Base-by-base conservation (phyloP, 64 coral and sea anemone species). In the Pocillopora damicornis region DNA sequence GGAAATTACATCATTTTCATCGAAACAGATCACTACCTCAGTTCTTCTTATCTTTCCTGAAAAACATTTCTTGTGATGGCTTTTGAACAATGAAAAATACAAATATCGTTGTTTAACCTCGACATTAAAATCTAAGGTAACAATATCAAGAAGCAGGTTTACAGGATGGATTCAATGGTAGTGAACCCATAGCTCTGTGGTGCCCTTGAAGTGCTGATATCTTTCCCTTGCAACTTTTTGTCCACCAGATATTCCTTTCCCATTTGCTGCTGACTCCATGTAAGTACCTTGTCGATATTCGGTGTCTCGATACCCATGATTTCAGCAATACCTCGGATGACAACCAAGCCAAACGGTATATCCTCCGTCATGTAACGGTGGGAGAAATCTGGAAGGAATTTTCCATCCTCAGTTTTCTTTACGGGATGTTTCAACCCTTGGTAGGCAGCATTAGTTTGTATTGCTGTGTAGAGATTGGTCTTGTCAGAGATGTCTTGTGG, bases 301-400 rank as follows among this genome's bases (percentile, higher is more conserved):
- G 92, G 92, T 15, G 92, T 75, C 22, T 76, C 36, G 22, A 89
- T 35, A 35, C 87, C 87, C 22, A 86, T 80, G 20, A 89, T 86
- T 71, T 93, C 92, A 3, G 87, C 92, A 60, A 93, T 93, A 60
- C 92, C 92, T 15, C 73, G 78, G 35, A 89, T 63, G 13, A 93
- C 92, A 17, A 37, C 45, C 61, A 87, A 64, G 5, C 85, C 85
- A 34, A 60, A 87, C 1, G 85, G 85, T 15, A 87, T 75, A 36
- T 87, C 85, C 25, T 87, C 85, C 37, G 67, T 74, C 38, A 87
- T 72, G 42, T 75, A 87, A 75, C 85, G 69, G 71, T 23, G 58
- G 36, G 69, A 75, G 68, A 30, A 87, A 61, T 87, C 74, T 73
- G 85, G 85, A 15, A 87, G 9, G 37, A 73, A 63, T 60, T 67